These are phyloP conservation scores for Amphiduros pacificus DNA, from an alignment of 2,888 invertebrate genomes.

Conservation along the genomic window DNA sequence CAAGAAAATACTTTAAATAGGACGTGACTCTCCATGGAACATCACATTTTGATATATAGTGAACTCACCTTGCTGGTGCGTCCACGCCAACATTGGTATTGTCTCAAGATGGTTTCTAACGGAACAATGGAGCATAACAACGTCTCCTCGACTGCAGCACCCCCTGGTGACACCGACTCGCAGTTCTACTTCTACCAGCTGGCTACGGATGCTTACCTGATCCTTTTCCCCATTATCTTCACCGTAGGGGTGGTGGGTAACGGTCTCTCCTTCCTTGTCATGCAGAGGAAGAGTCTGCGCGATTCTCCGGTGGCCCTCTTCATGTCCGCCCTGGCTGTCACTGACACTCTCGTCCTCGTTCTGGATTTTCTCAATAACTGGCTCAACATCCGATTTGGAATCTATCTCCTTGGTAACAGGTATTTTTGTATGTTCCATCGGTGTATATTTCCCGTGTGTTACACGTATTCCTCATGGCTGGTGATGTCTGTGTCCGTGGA, in stretches of 20 bases:
- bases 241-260: slow-evolving; percentile 1
- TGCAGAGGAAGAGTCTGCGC: slow-evolving; percentile 10
- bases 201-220: background rate
- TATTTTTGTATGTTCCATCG: slow-evolving; percentile 8
- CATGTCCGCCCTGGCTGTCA: slow-evolving; percentile 13
- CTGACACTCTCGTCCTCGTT: slow-evolving; percentile 15
- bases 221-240: background rate
- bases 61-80: too few species aligned
- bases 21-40: too few species aligned
- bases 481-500: slow-evolving; percentile 7
- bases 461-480: slow-evolving; percentile 13
- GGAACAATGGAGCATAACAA: too few species aligned
- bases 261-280: background rate
- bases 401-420: background rate
- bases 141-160: background rate
- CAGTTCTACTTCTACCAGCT: slow-evolving; percentile 8
- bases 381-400: background rate
- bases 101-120: too few species aligned
- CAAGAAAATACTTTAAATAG: too few species aligned
- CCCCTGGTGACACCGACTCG: background rate
- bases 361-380: slow-evolving; percentile 22
- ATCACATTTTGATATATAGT: too few species aligned
- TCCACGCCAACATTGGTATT: too few species aligned
- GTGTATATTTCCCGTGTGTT: slow-evolving; percentile 9
- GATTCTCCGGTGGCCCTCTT: slow-evolving; percentile 7